Evolutionary conservation across 2,797 vertebrate genomes (phyloP).

Genomic region (Arnoldichthys spilopterus): DNA sequence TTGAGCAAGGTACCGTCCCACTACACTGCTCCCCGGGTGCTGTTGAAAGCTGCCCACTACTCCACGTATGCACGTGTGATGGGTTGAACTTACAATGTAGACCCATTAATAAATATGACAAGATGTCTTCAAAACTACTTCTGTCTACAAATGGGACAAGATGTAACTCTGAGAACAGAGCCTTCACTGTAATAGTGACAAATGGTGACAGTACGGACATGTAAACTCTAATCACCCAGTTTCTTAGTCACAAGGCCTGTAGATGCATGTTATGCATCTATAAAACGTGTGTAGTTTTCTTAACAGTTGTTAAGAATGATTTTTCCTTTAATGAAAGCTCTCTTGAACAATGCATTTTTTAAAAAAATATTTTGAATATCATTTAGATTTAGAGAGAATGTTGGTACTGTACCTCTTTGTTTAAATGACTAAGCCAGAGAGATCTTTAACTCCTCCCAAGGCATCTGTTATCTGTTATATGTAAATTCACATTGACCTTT

Average conservation of each 20-base stretch:
- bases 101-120: background rate
- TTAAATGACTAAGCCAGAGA: too few species aligned
- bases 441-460: too few species aligned
- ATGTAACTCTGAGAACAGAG: background rate
- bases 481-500: too few species aligned
- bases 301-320: background rate
- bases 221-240: background rate
- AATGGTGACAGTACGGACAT: background rate
- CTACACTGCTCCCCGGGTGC: too few species aligned
- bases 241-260: constrained; percentile 1
- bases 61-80: background rate
- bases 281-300: background rate
- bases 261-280: background rate
- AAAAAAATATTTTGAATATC: too few species aligned
- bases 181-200: background rate
- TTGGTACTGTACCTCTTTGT: too few species aligned
- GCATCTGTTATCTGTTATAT: too few species aligned
- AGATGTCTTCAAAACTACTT: background rate
- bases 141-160: background rate
- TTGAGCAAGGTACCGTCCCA: too few species aligned
- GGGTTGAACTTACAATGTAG: background rate
- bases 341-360: background rate
- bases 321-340: background rate
- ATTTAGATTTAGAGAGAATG: too few species aligned
- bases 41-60: too few species aligned